A percentile compares a stretch with the other conserved stretches of the same genome.
Evolutionary conservation across 2,797 vertebrate species (phyloP).

Genomic region (Diceros bicornis): DNA sequence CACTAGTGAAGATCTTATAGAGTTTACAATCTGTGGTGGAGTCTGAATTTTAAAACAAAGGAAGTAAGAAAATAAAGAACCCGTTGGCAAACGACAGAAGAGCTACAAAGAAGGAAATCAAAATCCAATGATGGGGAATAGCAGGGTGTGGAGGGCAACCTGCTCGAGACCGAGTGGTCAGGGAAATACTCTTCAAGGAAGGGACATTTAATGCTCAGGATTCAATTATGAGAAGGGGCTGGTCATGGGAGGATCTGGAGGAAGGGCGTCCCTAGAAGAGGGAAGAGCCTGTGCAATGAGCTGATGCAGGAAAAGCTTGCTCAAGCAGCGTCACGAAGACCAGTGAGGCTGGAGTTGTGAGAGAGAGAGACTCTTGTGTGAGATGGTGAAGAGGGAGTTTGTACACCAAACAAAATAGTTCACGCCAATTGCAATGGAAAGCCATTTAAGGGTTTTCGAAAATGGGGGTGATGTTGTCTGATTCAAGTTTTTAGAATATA

Average conservation of each 20-base stretch:
- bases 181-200: neutral
- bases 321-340: neutral
- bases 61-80: neutral
- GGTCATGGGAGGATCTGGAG: neutral
- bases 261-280: too few relatives aligned
- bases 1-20: neutral
- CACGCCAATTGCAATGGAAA: neutral
- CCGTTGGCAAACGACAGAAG: neutral
- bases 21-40: neutral
- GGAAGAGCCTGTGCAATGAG: neutral
- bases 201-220: neutral
- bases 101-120: neutral
- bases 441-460: neutral
- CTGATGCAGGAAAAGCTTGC: neutral
- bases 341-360: neutral
- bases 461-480: too few relatives aligned
- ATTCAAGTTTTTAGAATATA: neutral
- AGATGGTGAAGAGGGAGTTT: too few relatives aligned
- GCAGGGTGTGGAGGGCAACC: rapidly evolving
- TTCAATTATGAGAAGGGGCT: neutral
- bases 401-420: neutral
- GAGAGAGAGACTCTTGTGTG: neutral
- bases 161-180: too few relatives aligned
- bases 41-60: neutral
- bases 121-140: neutral